Evolutionary conservation across 2,797 vertebrate genomes (phyloP).

Genomic region (Valencia hispanica): DNA sequence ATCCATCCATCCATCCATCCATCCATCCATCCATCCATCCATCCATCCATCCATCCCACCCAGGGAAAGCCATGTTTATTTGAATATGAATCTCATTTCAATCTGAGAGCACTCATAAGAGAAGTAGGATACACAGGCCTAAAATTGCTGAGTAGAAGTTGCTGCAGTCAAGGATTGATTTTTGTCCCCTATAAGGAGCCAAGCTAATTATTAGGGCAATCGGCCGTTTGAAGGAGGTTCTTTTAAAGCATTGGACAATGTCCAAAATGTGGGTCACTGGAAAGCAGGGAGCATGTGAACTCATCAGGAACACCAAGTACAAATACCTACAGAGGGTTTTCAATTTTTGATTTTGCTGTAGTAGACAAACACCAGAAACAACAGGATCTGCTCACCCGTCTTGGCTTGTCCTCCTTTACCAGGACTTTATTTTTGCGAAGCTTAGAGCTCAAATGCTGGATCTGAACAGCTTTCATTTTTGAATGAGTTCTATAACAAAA

Average conservation of each 20-base stretch:
- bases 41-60: too few relatives aligned
- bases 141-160: conserved; percentile 42
- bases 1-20: too few relatives aligned
- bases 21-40: too few relatives aligned
- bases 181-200: conserved; percentile 28
- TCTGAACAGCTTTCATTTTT: conserved; percentile 64
- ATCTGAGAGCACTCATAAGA: not conserved
- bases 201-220: conserved; percentile 46
- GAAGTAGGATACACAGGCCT: not conserved
- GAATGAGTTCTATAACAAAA: not conserved
- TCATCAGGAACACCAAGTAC: not conserved
- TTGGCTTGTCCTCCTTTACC: conserved; percentile 55
- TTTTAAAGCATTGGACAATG: conserved; percentile 28
- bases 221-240: conserved; percentile 44
- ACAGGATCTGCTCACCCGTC: conserved; percentile 59
- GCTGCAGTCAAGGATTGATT: conserved; percentile 46
- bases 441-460: conserved; percentile 61
- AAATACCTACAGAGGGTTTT: not conserved
- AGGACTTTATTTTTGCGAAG: conserved; percentile 66
- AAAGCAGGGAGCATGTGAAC: not conserved
- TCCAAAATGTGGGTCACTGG: conserved; percentile 15
- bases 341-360: not conserved
- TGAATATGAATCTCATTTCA: not conserved
- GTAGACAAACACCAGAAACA: not conserved
- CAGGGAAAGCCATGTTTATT: not conserved